Evolutionary conservation across 2,113 vertebrate species (phyloP).

Genomic region (Ammodytes marinus): DNA sequence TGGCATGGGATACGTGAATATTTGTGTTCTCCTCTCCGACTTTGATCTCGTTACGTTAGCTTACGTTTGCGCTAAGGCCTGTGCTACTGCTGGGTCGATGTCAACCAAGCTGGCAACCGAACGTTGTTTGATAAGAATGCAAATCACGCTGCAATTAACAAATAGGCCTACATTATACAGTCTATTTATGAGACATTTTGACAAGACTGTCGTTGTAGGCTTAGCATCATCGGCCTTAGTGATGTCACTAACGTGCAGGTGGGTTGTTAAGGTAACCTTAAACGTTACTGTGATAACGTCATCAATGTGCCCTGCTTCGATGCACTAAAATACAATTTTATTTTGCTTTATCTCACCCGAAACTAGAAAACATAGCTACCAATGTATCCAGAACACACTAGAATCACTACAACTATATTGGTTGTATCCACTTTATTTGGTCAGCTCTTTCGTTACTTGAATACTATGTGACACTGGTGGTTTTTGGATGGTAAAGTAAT

Average conservation of each 20-base stretch:
- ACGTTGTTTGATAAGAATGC: too few relatives aligned
- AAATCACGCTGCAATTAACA: neutral
- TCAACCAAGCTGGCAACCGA: slow-evolving; percentile 10
- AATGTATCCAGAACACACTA: neutral
- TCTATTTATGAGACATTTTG: neutral
- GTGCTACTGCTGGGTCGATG: slow-evolving; percentile 54
- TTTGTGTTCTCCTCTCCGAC: neutral
- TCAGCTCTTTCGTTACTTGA: neutral
- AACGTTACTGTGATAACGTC: neutral
- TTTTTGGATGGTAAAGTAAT: neutral
- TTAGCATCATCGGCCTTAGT: slow-evolving; percentile 6
- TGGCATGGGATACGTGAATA: neutral
- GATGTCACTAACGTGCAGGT: slow-evolving; percentile 41
- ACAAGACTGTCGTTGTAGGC: neutral
- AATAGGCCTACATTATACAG: neutral
- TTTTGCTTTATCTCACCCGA: neutral
- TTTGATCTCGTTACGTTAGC: slow-evolving; percentile 37
- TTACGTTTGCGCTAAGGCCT: slow-evolving; percentile 58
- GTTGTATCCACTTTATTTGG: neutral
- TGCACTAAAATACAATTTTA: neutral
- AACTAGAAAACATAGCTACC: neutral
- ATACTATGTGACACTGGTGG: neutral
- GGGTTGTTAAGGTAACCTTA: neutral
- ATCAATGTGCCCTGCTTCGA: neutral
- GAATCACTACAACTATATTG: neutral